These are phyloP conservation scores for Omphaloscelis lunosa DNA, from an alignment of 2,888 invertebrate genomes.

Conservation along the genomic window DNA sequence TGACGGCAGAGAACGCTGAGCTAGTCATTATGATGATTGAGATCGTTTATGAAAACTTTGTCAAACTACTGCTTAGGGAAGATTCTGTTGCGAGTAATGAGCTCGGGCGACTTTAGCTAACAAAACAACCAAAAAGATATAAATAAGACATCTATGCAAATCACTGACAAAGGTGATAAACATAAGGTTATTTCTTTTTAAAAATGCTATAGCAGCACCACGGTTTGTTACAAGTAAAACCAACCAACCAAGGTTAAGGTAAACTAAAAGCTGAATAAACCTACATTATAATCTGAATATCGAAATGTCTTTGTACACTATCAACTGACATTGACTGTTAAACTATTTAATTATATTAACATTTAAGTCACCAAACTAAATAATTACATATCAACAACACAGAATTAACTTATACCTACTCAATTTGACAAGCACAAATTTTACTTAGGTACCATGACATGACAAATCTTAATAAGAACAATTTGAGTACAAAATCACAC, in stretches of 20 bases:
- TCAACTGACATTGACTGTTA: constrained; percentile 4
- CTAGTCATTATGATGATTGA: not conserved
- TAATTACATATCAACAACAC: constrained; percentile 7
- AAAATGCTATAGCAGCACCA: not conserved
- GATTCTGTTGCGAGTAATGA: not conserved
- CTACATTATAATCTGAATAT: not conserved
- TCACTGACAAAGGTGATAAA: not conserved
- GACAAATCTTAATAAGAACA: not conserved
- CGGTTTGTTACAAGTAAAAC: not conserved
- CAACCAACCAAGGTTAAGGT: not conserved
- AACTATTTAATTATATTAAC: constrained; percentile 16
- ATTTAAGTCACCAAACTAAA: constrained; percentile 14
- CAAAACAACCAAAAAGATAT: not conserved
- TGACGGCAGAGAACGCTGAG: not conserved
- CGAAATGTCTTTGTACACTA: not conserved
- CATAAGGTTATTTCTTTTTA: not conserved
- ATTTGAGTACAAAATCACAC: constrained; percentile 18
- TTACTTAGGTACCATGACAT: too few species aligned
- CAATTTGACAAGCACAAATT: constrained; percentile 2
- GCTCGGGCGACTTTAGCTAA: not conserved
- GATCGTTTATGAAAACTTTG: constrained; percentile 4
- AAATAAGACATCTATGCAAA: not conserved
- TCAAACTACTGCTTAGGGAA: not conserved
- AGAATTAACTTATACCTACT: not conserved
- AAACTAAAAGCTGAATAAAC: not conserved